Conservation (phyloP, 2,888 invertebrate species). For the Mesoligia furuncula region DNA sequence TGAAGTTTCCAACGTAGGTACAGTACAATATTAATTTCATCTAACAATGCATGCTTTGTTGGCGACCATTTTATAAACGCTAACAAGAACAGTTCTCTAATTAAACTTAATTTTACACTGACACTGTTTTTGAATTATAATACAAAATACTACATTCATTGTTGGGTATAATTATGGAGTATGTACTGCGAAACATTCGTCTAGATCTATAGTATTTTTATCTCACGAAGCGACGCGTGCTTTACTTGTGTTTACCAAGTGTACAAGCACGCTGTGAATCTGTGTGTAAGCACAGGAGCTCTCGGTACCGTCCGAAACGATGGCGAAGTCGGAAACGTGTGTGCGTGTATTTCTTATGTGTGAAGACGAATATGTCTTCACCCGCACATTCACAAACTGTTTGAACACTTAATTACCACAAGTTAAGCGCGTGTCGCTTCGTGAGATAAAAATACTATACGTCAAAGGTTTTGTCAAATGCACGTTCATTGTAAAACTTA, state of each 20-base stretch:
- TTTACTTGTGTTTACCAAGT: background rate
- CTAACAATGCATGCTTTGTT: conserved; percentile 21
- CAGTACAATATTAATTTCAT: conserved; percentile 40
- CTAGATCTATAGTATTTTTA: background rate
- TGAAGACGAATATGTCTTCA: background rate
- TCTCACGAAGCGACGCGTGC: background rate
- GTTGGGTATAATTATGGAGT: background rate
- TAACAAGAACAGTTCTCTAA: conserved; percentile 37
- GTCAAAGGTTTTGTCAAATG: too few relatives aligned
- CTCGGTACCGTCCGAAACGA: background rate
- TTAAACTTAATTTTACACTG: conserved; percentile 32
- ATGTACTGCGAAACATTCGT: background rate
- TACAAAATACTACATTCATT: background rate
- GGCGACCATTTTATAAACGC: conserved; percentile 27
- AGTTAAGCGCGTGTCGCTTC: background rate
- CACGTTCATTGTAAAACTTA: background rate
- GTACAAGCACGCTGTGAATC: background rate
- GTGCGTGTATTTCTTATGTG: background rate
- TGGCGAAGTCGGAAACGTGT: too few relatives aligned
- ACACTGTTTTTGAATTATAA: background rate
- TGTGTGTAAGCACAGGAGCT: background rate
- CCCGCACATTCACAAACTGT: background rate
- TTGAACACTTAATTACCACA: background rate
- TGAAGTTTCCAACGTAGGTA: conserved; percentile 5
- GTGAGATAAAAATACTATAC: background rate